Base-by-base conservation (phyloP, 2,888 invertebrate genomes). In the Steinernema hermaphroditum region DNA sequence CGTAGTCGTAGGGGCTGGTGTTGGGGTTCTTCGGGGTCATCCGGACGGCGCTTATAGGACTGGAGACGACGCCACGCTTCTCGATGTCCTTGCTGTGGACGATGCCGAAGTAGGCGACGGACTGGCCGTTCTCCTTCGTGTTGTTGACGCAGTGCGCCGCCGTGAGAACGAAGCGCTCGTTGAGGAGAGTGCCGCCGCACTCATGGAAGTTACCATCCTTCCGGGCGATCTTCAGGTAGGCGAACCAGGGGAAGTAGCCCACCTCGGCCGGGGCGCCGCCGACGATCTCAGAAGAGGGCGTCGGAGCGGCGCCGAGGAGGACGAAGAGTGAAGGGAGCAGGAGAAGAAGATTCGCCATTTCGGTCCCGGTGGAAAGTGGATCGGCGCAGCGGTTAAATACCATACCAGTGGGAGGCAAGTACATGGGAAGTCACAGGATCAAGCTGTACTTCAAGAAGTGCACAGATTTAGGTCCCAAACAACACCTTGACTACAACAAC, bases 71-170 rank as follows among this genome's bases (percentile, higher is more conserved):
- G 14, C 19, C 19, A 46, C n/a, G 46, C 2, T 46, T 19, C 2
- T 46, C 16, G 2, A n/a, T 14, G 2, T 2, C 2, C 2, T 46
- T 2, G 6, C 2, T 14, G 16, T 14, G 16, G 14, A 46, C 19
- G 46, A 46, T 19, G 2, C 16, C 16, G 14, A 46, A 46, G 19
- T 8, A 46, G 46, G 46, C 46, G 16, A n/a, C 6, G 14, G 46
- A 46, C 16, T 4, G 4, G 2, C 46, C 46, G 46, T 46, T 19
- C 19, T 46, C 46, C 14, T 19, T 16, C 2, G 46, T 46, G 22
- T 50, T 22, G 50, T 50, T 22, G 22, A 50, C 19, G 50, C 50
- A 50, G 50, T 50, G 50, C 22, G 50, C 50, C 50, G 50, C 50
- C 8, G 50, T 50, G 22, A 50, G 50, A 2, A 50, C 22, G 50